These are phyloP conservation scores for Stenodema calcarata DNA, from an alignment of 2,888 invertebrate species.

Conservation along the genomic window DNA sequence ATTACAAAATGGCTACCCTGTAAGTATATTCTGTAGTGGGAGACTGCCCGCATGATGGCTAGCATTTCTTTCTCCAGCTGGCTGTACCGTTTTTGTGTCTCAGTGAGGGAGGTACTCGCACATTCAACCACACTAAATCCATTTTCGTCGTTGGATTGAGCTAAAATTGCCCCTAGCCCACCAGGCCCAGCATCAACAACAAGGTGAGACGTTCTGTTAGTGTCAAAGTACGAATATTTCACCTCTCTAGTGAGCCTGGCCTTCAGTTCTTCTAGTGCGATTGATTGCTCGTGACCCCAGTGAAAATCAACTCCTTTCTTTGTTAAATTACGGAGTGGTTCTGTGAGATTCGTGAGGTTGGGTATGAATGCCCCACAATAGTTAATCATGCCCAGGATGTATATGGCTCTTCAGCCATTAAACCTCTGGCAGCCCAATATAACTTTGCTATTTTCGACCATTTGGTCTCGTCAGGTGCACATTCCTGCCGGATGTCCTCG, in stretches of 20 bases:
- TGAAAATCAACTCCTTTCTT: background rate
- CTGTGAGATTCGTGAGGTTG: background rate
- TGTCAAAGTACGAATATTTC: constrained; percentile 2
- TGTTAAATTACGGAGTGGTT: background rate
- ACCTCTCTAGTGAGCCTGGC: background rate
- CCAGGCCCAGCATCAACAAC: background rate
- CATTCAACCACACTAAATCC: background rate
- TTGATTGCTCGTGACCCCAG: background rate
- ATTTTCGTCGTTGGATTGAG: background rate
- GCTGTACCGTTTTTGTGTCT: background rate
- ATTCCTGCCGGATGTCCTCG: too few species aligned
- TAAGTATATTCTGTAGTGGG: background rate
- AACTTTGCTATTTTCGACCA: too few species aligned
- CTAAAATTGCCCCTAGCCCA: too few species aligned
- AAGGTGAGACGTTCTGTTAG: background rate
- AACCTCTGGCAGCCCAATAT: too few species aligned
- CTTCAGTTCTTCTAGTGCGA: background rate
- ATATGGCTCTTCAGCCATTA: too few species aligned
- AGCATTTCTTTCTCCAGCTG: background rate
- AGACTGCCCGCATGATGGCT: background rate
- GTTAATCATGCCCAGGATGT: background rate
- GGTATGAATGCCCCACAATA: background rate
- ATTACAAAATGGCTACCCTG: background rate
- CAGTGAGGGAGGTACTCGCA: background rate
- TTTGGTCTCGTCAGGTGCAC: too few species aligned